phyloP scores from a whole-genome alignment of 1,140 invertebrate genomes.

The Camponotus floridanus region DNA sequence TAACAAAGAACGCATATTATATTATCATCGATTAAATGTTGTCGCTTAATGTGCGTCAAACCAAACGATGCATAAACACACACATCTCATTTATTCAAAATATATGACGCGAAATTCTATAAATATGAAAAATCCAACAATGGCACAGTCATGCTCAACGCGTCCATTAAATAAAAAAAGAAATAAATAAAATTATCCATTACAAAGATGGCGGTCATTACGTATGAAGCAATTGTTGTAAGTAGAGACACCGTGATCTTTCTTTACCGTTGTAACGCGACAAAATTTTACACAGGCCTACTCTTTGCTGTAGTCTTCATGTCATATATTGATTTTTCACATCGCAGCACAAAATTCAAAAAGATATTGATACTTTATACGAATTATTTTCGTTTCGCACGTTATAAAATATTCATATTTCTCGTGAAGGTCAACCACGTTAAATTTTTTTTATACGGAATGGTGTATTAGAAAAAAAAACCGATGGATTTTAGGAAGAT shows the following conservation, averaged over 20 bases:
- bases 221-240: constrained; percentile 5
- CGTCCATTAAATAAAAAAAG: constrained; percentile 28
- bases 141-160: not conserved
- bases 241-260: not conserved
- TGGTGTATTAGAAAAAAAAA: not conserved
- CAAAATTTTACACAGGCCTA: constrained; percentile 12
- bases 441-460: not conserved
- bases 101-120: not conserved
- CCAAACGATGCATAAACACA: not conserved
- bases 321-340: not conserved
- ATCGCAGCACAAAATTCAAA: not conserved
- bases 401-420: constrained; percentile 5
- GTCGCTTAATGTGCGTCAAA: not conserved
- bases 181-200: constrained; percentile 28
- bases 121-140: constrained; percentile 27
- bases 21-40: not conserved
- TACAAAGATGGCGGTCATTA: not conserved
- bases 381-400: constrained; percentile 29
- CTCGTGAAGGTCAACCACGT: not conserved
- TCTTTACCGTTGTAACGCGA: not conserved
- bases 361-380: constrained; percentile 20
- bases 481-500: not conserved
- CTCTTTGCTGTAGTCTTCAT: not conserved
- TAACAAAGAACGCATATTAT: not conserved
- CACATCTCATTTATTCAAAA: no score